These are phyloP conservation scores for Montifringilla adamsi DNA, from an alignment of 2,113 vertebrate genomes.

Conservation along the genomic window DNA sequence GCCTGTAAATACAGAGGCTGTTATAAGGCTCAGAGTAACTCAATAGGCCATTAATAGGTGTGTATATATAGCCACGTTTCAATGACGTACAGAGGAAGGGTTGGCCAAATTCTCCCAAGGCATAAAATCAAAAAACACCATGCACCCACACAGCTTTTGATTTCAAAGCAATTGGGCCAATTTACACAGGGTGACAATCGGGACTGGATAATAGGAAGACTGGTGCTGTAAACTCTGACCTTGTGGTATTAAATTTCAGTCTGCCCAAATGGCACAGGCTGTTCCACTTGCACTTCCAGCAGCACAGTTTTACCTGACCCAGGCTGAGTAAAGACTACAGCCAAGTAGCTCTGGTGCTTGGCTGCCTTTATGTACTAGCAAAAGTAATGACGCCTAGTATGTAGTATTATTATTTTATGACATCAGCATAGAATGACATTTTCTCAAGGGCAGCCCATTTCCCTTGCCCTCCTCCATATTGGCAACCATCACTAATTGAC, in stretches of 20 bases:
- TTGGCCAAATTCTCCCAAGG: not conserved
- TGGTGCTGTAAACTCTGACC: conserved; percentile 15
- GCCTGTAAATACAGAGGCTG: not conserved
- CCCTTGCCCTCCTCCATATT: conserved; percentile 56
- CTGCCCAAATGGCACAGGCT: not conserved
- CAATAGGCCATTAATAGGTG: not conserved
- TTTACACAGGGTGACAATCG: not conserved
- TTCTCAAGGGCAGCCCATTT: conserved; percentile 71
- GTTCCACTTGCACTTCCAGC: not conserved
- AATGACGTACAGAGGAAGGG: not conserved
- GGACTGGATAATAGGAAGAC: not conserved
- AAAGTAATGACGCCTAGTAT: conserved; percentile 56
- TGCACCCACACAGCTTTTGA: not conserved
- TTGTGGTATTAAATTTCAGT: not conserved
- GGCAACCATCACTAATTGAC: conserved; percentile 70
- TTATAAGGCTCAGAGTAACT: not conserved
- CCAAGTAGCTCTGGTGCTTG: conserved; percentile 43
- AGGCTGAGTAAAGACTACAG: not conserved
- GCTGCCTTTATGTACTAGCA: conserved; percentile 57
- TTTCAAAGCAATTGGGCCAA: conserved; percentile 16
- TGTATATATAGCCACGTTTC: not conserved
- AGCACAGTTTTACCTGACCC: conserved; percentile 11
- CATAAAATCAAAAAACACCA: not conserved
- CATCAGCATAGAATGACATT: conserved; percentile 59
- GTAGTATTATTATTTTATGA: conserved; percentile 61